These are phyloP conservation scores for Xyliphius kryptos DNA, from an alignment of 2,113 vertebrate species.

Conservation along the genomic window DNA sequence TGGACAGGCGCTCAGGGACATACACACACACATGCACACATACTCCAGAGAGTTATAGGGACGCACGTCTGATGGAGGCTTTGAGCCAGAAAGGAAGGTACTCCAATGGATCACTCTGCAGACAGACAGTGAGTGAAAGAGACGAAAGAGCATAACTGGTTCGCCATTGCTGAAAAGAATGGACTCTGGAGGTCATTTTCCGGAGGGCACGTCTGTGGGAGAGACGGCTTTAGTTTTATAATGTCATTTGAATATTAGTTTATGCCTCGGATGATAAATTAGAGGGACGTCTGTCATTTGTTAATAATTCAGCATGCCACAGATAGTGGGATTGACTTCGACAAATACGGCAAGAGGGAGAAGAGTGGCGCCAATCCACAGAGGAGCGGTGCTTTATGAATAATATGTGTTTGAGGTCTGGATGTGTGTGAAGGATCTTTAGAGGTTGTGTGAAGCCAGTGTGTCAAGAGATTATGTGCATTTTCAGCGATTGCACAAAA, in stretches of 20 bases:
- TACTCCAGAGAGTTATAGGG: constrained; percentile 30
- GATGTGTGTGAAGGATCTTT: constrained; percentile 48
- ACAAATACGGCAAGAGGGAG: constrained; percentile 37
- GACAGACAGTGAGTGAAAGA: constrained; percentile 16
- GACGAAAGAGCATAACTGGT: constrained; percentile 22
- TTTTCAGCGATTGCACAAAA: constrained; percentile 35
- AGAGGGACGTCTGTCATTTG: constrained; percentile 43
- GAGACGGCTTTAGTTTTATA: constrained; percentile 43
- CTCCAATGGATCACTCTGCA: constrained; percentile 21
- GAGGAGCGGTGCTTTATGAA: constrained; percentile 39
- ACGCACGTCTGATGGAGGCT: constrained; percentile 30
- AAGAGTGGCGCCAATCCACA: constrained; percentile 35
- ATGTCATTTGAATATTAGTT: constrained; percentile 46
- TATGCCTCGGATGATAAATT: constrained; percentile 41
- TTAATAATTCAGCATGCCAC: constrained; percentile 42
- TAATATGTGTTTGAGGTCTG: constrained; percentile 43
- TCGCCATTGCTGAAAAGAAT: constrained; percentile 25
- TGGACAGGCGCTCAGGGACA: constrained; percentile 27
- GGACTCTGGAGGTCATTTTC: constrained; percentile 41
- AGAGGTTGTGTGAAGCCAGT: constrained; percentile 45
- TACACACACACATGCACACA: constrained; percentile 11
- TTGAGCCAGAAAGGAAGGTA: constrained; percentile 21
- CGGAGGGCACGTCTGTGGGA: constrained; percentile 43
- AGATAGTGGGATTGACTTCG: constrained; percentile 35
- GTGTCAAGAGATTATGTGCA: constrained; percentile 40